Evolutionary conservation across 1,140 invertebrate species (phyloP), one percentile per base, ranked within the genome.

Genomic region (Drosophila jambulina): DNA sequence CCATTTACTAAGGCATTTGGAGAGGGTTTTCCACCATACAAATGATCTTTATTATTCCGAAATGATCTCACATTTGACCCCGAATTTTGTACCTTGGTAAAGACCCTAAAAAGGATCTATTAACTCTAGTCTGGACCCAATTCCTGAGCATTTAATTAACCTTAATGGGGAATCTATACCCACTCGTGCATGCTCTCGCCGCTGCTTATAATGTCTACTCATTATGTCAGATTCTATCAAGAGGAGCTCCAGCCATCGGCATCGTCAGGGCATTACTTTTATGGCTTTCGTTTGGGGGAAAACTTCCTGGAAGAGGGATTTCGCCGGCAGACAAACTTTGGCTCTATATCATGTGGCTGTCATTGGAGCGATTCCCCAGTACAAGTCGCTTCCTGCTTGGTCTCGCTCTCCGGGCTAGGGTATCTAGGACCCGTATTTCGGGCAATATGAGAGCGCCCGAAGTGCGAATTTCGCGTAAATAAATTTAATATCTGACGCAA

Each of bases 401-500:
- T 25, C 15, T 15, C 21, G 34, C 61, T 6, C 21, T 6, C n/a
- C n/a, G 12, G 65, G 36, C 43, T 69, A 23, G n/a, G 17, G 38
- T 57, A 56, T 56, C 53, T n/a, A 29, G 54, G 40, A 23, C 9
- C 56, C 38, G 12, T 25, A 23, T 23, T 51, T 19, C 29, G 9
- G 9, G 65, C 69, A 72, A 72, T 72, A 72, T 58, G 69, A 71
- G 69, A 69, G 57, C 58, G 49, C 62, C 53, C 51, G 46, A 79
- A 82, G 83, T 87, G 80, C 67, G 79, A 82, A 86, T 76, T 86
- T 82, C 63, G 63, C 65, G 76, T 69, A 87, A 86, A 86, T 86
- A 87, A 86, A 86, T 86, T 82, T 74, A 87, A 86, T 83, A 87
- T 86, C 84, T 83, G 80, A 77, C 80, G 68, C 83, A 86, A 86